phyloP scores from a whole-genome alignment of 2,888 invertebrate species.

The Scrobipalpa costella region DNA sequence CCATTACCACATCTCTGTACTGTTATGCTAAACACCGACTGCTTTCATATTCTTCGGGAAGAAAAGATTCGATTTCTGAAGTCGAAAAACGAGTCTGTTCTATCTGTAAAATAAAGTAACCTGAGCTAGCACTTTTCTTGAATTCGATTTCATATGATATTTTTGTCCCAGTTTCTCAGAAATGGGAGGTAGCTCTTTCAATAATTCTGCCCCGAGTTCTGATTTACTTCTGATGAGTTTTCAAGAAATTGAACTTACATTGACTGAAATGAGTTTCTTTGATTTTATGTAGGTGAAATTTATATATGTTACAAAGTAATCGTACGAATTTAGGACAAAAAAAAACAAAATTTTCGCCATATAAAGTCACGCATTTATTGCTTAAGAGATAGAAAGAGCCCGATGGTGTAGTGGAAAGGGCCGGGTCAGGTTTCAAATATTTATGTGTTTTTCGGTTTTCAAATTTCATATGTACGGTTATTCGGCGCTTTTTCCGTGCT shows the following conservation, averaged over 20 bases:
- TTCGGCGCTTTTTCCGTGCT: too few species aligned
- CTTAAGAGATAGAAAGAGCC: too few species aligned
- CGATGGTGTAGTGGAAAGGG: too few species aligned
- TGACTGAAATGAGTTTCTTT: background rate
- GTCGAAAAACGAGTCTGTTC: background rate
- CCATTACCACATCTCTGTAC: too few species aligned
- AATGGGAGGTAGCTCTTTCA: background rate
- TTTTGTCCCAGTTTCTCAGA: background rate
- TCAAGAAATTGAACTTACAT: slow-evolving; percentile 3
- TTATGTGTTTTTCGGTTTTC: too few species aligned
- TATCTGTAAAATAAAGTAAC: background rate
- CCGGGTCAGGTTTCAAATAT: too few species aligned
- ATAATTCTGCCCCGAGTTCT: slow-evolving; percentile 1
- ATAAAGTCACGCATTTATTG: too few species aligned
- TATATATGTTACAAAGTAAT: background rate
- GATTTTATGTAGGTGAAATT: background rate
- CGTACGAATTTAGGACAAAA: too few species aligned
- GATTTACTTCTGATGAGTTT: slow-evolving; percentile 10
- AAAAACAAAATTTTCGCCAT: too few species aligned
- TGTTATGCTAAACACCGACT: too few species aligned
- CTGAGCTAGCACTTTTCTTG: background rate
- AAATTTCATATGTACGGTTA: too few species aligned
- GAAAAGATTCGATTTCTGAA: slow-evolving; percentile 2
- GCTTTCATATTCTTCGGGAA: background rate
- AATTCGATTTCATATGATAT: background rate